Evolutionary conservation across 2,888 invertebrate genomes (phyloP), one percentile per base, ranked within the genome.

Genomic region (Melipona bicolor): DNA sequence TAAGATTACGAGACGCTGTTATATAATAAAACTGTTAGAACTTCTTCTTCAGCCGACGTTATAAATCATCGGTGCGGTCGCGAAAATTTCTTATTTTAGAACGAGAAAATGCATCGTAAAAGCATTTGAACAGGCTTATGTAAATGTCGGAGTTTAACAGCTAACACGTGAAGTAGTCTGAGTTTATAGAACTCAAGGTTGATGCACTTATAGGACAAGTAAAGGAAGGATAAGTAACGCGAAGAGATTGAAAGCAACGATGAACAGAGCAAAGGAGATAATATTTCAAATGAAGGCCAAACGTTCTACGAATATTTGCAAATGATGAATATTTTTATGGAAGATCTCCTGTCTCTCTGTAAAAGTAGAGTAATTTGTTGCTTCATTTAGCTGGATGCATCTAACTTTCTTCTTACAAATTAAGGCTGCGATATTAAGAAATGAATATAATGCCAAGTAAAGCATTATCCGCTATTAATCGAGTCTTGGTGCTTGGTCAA

Each of bases 391-490:
- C 11, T 32, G 62, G 21, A 21, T 32, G 32, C 27, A 3, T 21
- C 17, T 32, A 11, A 62, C 64, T 64, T 64, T 64, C 64, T 64
- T 64, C 32, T 32, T 32, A 64, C 27, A 36, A 64, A 64, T 64
- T 64, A 19, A 5, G 21, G 4, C 32, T 64, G 64, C 5, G 11
- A 64, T 32, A 64, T 32, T 64, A 64, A 32, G 32, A 36, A 64
- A 32, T 3, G 64, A 64, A 36, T 64, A 61, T 4, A 61, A 61
- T 62, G 17, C 0, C 21, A 32, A 62, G 32, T 62, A 32, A 62
- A 62, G 19, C 19, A 21, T 32, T 32, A 21, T 36, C 19, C 32
- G 19, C 3, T 32, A 64, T 21, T 64, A 64, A 64, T 64, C 21
- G 21, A 32, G 36, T 32, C 19, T 27, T 21, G 19, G 2, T n/a